Percentiles rank a stretch among this genome's conserved stretches.
These are phyloP conservation scores for Tiliqua scincoides DNA, from an alignment of 2,113 vertebrate species.

Conservation along the genomic window DNA sequence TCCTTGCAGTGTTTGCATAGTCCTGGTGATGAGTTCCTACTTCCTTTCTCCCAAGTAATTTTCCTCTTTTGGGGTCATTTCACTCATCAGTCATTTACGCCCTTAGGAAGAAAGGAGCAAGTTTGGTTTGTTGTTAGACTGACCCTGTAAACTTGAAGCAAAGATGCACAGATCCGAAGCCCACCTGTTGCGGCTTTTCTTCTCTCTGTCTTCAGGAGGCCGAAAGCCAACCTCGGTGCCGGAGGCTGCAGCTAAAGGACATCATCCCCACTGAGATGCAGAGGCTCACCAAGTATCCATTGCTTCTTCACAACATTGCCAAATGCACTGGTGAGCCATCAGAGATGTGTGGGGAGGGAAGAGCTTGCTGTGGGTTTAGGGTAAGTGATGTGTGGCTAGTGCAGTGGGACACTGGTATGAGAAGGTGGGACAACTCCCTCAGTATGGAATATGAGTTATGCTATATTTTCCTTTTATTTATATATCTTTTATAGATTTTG, in stretches of 20 bases:
- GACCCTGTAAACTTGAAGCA: neutral
- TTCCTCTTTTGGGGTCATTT: neutral
- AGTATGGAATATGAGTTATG: too few species aligned
- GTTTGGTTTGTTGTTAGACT: neutral
- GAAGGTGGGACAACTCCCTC: too few species aligned
- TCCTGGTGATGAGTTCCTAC: neutral
- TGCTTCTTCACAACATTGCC: slow-evolving; percentile 89
- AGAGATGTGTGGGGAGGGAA: neutral
- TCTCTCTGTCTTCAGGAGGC: slow-evolving; percentile 79
- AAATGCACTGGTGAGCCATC: slow-evolving; percentile 77
- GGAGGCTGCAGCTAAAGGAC: slow-evolving; percentile 91
- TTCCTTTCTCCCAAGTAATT: neutral
- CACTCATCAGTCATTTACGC: too few species aligned
- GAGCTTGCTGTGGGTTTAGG: neutral
- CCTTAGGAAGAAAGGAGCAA: too few species aligned
- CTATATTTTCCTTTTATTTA: too few species aligned
- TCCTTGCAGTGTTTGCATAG: neutral
- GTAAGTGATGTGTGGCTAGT: too few species aligned
- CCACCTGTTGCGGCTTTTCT: too few species aligned
- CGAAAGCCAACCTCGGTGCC: slow-evolving; percentile 87
- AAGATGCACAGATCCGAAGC: neutral
- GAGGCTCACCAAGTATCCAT: slow-evolving; percentile 90
- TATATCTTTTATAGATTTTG: too few species aligned
- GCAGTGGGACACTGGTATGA: too few species aligned
- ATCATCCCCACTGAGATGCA: slow-evolving; percentile 95